Percentiles rank a stretch among this genome's conserved stretches.
phyloP scores from a whole-genome alignment of 1,140 invertebrate genomes.

The Babylonia areolata region DNA sequence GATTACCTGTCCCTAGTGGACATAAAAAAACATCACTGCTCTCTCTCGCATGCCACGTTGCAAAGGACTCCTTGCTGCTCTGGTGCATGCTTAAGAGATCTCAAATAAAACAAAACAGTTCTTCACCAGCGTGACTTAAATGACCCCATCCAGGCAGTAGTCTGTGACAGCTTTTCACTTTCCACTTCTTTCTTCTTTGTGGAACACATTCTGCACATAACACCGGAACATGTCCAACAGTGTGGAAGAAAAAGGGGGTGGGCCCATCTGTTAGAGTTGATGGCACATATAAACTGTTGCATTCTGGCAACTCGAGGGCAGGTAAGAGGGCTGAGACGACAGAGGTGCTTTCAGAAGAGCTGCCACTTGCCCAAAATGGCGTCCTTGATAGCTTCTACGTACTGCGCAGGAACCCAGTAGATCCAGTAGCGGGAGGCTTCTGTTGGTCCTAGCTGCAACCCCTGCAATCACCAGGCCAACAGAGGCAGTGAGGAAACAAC shows the following conservation, averaged over 20 bases:
- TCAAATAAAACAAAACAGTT: too few species aligned
- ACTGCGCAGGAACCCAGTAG: conserved; percentile 94
- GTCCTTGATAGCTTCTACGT: conserved; percentile 94
- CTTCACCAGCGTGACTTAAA: too few species aligned
- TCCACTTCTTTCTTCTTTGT: neutral
- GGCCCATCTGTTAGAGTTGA: too few species aligned
- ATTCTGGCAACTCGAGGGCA: neutral
- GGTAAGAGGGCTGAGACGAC: neutral
- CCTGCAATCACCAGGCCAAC: conserved; percentile 53
- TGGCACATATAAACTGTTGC: neutral
- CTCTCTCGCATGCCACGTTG: too few species aligned
- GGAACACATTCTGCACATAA: neutral
- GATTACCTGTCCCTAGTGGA: neutral
- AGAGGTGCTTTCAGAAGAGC: conserved; percentile 80
- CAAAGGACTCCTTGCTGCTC: too few species aligned
- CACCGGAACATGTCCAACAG: neutral
- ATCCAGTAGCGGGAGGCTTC: conserved; percentile 85
- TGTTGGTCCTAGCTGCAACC: conserved; percentile 72
- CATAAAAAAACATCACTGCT: too few species aligned
- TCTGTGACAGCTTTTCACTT: too few species aligned
- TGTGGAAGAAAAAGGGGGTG: neutral
- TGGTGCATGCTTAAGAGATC: too few species aligned
- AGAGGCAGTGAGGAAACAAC: neutral
- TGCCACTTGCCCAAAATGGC: conserved; percentile 92
- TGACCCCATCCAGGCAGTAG: too few species aligned